A percentile compares a stretch with the other conserved stretches of the same genome.
Evolutionary conservation across 2,888 invertebrate genomes (phyloP).

Genomic region (Nemurella pictetii): DNA sequence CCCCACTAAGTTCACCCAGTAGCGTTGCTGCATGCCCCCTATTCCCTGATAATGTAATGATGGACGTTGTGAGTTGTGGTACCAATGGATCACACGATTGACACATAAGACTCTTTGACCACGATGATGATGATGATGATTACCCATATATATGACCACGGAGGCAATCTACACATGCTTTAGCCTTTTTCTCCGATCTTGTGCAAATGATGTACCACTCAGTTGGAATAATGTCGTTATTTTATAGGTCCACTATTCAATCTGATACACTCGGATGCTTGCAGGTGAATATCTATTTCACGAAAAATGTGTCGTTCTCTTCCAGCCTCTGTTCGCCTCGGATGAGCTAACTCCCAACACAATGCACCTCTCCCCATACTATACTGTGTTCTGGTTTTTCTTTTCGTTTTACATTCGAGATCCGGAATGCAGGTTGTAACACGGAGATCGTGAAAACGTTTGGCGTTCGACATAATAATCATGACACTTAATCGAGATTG

Average conservation of each 20-base stretch:
- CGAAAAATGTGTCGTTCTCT: constrained; percentile 36
- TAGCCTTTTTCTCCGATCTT: background rate
- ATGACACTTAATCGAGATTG: background rate
- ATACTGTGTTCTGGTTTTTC: background rate
- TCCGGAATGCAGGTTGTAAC: background rate
- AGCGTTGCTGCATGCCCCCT: constrained; percentile 35
- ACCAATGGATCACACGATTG: background rate
- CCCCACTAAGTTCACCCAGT: constrained; percentile 22
- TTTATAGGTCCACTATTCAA: constrained; percentile 29
- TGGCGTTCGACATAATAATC: background rate
- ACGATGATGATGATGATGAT: background rate
- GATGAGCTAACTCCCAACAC: constrained; percentile 15
- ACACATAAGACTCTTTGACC: background rate
- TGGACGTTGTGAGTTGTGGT: background rate
- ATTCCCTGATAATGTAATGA: constrained; percentile 8
- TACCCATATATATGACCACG: background rate
- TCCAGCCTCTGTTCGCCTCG: constrained; percentile 30
- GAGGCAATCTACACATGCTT: background rate
- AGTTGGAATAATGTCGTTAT: constrained; percentile 8
- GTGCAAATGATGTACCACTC: background rate
- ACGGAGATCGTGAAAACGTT: background rate
- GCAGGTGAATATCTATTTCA: constrained; percentile 28
- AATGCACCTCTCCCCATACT: background rate
- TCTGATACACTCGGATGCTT: constrained; percentile 26
- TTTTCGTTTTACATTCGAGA: background rate